Base-by-base conservation (phyloP, 2,888 invertebrate species). In the Calephelis perditalis region DNA sequence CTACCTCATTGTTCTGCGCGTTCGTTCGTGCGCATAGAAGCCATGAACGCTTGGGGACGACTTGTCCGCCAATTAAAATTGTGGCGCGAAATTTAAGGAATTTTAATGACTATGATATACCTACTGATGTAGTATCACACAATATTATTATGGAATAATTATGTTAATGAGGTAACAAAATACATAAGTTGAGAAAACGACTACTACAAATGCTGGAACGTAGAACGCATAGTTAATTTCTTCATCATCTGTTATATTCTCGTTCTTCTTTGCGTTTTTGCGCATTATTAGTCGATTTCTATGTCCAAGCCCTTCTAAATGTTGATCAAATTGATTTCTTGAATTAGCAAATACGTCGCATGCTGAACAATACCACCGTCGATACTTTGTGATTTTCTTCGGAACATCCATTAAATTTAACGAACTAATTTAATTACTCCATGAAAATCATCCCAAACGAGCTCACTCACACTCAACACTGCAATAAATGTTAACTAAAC, bases 1-100 rank as follows among this genome's bases (percentile, higher is more conserved):
- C 89, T 91, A 89, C 88, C 90, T 90, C 90, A 90, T 90, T 90
- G 91, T 90, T 89, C 89, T 91, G 91, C 91, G 91, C 91, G 90
- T 82, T 90, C 87, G 90, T 87, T 89, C 89, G 89, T 91, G 90
- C 91, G 91, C 91, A 91, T 86, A 90, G 86, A 91, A 91, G 91
- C 91, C 90, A 86, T 83, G 87, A 90, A 86, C 89, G 91, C 91
- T 91, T 90, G 91, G 91, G 90, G 86, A 89, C 86, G 87, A 84
- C 84, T 83, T 85, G 85, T 89, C 90, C 86, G 82, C 89, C 90
- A 89, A 91, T 91, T 90, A 90, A 89, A 91, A 87, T 86, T 82
- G 83, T 87, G 88, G 91, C 91, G 91, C 89, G 86, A 91, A 90
- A 89, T 91, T 90, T 88, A 84, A 91, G 85, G 84, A 74, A 73